A percentile compares a stretch with the other conserved stretches of the same genome.
These are phyloP conservation scores for Drosophila nikananu DNA, from an alignment of 1,140 invertebrate species.

Conservation along the genomic window DNA sequence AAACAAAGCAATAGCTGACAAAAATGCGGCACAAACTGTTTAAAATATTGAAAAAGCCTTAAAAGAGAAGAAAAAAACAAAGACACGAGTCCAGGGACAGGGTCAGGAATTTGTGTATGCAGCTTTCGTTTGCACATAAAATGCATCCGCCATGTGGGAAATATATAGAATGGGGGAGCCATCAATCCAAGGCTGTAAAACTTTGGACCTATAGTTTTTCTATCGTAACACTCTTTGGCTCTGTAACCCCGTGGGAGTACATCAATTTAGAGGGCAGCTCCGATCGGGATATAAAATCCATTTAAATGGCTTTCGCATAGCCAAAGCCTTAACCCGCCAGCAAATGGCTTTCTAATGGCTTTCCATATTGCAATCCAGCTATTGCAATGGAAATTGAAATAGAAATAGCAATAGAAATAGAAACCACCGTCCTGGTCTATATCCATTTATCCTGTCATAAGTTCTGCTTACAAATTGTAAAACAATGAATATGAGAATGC, in stretches of 20 bases:
- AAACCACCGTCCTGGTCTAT: slow-evolving; percentile 31
- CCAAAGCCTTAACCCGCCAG: slow-evolving; percentile 6
- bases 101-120: slow-evolving; percentile 13
- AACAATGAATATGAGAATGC: slow-evolving; percentile 79
- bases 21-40: slow-evolving; percentile 33
- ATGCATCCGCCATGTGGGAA: slow-evolving; percentile 40
- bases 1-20: slow-evolving; percentile 43
- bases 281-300: slow-evolving; percentile 39
- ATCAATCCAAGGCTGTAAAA: slow-evolving; percentile 7
- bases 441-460: slow-evolving; percentile 78
- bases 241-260: slow-evolving; percentile 10
- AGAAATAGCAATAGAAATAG: slow-evolving; percentile 18
- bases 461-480: slow-evolving; percentile 83
- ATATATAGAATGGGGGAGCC: slow-evolving; percentile 18
- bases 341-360: slow-evolving; percentile 78
- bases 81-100: neutral
- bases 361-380: slow-evolving; percentile 68
- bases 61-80: slow-evolving; percentile 14
- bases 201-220: slow-evolving; percentile 4
- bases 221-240: neutral
- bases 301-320: slow-evolving; percentile 37
- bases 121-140: slow-evolving; percentile 27
- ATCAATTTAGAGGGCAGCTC: slow-evolving; percentile 6
- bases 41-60: slow-evolving; percentile 47
- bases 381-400: slow-evolving; percentile 58